Evolutionary conservation across 2,113 vertebrate species (phyloP).

Genomic region (Zonotrichia leucophrys): DNA sequence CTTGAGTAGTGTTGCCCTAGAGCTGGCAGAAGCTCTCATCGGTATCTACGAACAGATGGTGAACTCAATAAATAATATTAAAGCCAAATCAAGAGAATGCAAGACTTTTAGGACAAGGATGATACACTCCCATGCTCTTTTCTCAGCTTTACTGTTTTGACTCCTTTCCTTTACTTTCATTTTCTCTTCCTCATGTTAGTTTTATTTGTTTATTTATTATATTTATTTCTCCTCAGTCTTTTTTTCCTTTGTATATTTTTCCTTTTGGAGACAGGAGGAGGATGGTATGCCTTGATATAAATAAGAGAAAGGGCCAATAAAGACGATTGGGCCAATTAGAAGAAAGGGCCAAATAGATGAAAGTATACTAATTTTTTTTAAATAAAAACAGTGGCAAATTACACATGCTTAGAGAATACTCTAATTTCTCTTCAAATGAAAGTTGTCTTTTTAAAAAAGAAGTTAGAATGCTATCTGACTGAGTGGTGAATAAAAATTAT

Average conservation of each 20-base stretch:
- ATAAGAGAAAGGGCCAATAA: not conserved
- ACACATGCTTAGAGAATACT: not conserved
- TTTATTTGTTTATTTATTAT: not conserved
- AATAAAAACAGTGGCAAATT: not conserved
- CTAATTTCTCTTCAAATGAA: not conserved
- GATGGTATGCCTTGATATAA: not conserved
- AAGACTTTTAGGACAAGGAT: not conserved
- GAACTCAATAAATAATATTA: conserved; percentile 4
- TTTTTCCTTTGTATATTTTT: not conserved
- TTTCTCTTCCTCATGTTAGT: not conserved
- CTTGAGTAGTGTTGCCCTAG: not conserved
- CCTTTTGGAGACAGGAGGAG: not conserved
- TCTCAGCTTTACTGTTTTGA: not conserved
- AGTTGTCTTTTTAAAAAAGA: not conserved
- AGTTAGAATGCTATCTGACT: not conserved
- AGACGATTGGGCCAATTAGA: no score
- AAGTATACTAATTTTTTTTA: no score
- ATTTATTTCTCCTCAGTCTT: not conserved
- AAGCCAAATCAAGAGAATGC: not conserved
- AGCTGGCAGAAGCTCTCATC: not conserved
- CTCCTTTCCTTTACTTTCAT: not conserved
- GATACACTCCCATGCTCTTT: not conserved
- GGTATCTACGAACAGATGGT: not conserved
- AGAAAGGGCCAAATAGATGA: no score
- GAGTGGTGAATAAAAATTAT: not conserved